Evolutionary conservation across 1,140 invertebrate species (phyloP), one percentile per base, ranked within the genome.

Genomic region (Drosophila nasuta): DNA sequence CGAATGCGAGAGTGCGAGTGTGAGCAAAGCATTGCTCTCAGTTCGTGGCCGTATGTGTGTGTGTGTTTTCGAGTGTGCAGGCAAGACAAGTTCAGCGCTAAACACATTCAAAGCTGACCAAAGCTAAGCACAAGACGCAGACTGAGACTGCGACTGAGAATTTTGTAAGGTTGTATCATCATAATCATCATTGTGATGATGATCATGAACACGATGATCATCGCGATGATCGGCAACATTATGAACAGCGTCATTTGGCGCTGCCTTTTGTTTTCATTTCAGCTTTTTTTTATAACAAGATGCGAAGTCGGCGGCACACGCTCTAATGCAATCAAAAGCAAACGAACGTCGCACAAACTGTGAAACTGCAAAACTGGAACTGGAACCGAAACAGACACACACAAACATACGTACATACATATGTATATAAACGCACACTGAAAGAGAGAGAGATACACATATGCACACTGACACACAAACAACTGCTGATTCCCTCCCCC

Each of bases 81-180:
- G 75, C 77, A 88, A 88, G 81, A 88, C 85, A 88, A 88, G 85
- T 88, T 88, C 85, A 88, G 85, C 85, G 85, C 85, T 88, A 88
- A 88, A 81, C 85, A 81, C 85, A 89, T 89, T 88, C 85, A 89
- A 88, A 88, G 85, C 86, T 86, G 79, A 67, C 79, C 81, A 73
- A 71, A 70, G 56, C 66, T 67, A 72, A 71, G 41, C 67, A 35
- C 68, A 71, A 59, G 64, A 67, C 65, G 56, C 20, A 69, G 51
- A 64, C 51, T 59, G 70, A 66, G 68, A 45, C 71, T 60, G 67
- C 52, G 57, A 69, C 66, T 89, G 79, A 86, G 82, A 86, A 89
- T 89, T 89, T 88, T 88, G 85, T 89, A 88, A 88, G 85, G 81
- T 88, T 88, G 85, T 89, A 85, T 88, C 83, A 87, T 87, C 83